Percentiles rank a stretch among this genome's conserved stretches.
Conservation (phyloP, 2,888 invertebrate species). For the Timema cristinae region DNA sequence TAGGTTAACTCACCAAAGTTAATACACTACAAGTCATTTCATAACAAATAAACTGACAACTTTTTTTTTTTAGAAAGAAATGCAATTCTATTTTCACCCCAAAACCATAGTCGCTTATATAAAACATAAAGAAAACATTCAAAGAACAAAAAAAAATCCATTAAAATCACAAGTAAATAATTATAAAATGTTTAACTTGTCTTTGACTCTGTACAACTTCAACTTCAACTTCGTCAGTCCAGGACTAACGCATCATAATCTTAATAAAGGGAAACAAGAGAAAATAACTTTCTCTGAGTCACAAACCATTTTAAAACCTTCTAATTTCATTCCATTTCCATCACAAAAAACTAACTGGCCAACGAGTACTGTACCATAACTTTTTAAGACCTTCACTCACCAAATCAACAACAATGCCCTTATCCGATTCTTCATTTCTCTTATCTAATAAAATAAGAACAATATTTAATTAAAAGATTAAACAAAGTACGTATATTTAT, state of each 20-base stretch:
- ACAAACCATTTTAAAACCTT: conserved; percentile 2
- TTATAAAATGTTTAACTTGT: conserved; percentile 10
- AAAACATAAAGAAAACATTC: conserved; percentile 24
- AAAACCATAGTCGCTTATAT: conserved; percentile 27
- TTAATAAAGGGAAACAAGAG: conserved; percentile 6
- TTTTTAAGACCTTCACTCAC: conserved; percentile 8
- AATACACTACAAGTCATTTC: conserved; percentile 24
- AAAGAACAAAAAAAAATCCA: conserved; percentile 22
- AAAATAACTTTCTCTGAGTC: background rate
- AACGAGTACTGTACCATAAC: conserved; percentile 2
- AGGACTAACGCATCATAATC: conserved; percentile 7
- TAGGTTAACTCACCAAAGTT: conserved; percentile 21
- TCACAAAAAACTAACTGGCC: conserved; percentile 15
- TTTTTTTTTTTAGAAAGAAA: conserved; percentile 19
- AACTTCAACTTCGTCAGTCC: conserved; percentile 12
- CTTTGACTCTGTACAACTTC: conserved; percentile 15
- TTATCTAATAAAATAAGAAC: conserved; percentile 13
- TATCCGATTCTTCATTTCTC: background rate
- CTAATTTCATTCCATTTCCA: background rate
- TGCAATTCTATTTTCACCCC: conserved; percentile 26
- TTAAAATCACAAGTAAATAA: conserved; percentile 20
- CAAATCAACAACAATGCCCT: conserved; percentile 12
- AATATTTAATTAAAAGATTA: conserved; percentile 12
- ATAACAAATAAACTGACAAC: conserved; percentile 23
- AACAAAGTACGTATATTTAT: conserved; percentile 15